Percentiles rank a stretch among this genome's conserved stretches.
phyloP scores from a whole-genome alignment of 2,888 invertebrate genomes.

The Eledone cirrhosa region DNA sequence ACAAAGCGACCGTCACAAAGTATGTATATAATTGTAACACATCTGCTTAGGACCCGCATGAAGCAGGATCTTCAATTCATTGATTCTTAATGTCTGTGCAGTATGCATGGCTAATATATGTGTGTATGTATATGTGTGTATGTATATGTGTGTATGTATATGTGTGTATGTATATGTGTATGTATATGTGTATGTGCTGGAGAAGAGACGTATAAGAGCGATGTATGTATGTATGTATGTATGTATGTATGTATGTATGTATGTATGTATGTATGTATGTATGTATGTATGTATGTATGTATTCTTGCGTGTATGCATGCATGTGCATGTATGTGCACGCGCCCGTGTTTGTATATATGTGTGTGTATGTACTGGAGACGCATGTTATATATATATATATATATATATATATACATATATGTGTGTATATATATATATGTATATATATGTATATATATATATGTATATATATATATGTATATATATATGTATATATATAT shows the following conservation, averaged over 20 bases:
- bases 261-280: background rate
- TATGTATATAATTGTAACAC: too few species aligned
- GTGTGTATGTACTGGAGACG: background rate
- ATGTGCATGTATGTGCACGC: constrained; percentile 3
- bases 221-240: background rate
- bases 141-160: too few species aligned
- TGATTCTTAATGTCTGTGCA: too few species aligned
- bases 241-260: background rate
- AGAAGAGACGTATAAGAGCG: too few species aligned
- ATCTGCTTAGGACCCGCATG: too few species aligned
- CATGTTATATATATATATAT: background rate
- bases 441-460: background rate
- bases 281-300: constrained; percentile 7
- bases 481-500: constrained; percentile 1
- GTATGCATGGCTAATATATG: too few species aligned
- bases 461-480: constrained; percentile 1
- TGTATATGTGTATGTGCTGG: too few species aligned
- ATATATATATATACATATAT: constrained; percentile 1
- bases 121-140: too few species aligned
- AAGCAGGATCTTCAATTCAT: too few species aligned
- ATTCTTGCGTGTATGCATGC: background rate
- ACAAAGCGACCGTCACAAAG: too few species aligned
- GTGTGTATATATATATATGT: background rate
- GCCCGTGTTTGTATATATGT: background rate
- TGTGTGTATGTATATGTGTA: too few species aligned